These are phyloP conservation scores for Sycophila texana DNA, from an alignment of 2,888 invertebrate genomes.

Conservation along the genomic window DNA sequence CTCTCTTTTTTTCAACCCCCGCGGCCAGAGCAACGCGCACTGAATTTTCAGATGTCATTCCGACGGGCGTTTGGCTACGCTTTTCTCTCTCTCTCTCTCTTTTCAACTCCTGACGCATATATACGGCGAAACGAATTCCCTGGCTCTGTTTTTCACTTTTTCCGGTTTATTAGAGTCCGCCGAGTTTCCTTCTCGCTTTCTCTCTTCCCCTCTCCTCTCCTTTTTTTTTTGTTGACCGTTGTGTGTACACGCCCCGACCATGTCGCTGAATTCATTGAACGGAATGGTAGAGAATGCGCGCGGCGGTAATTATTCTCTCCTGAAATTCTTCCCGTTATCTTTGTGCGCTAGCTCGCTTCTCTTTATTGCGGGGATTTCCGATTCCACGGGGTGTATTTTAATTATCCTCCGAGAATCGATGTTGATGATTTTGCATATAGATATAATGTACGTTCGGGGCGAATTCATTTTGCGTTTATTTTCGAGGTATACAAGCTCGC, in stretches of 20 bases:
- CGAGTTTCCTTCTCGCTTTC: background rate
- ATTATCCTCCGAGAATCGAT: too few relatives aligned
- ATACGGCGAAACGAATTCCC: too few relatives aligned
- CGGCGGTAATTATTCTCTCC: too few relatives aligned
- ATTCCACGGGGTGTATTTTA: too few relatives aligned
- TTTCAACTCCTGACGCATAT: background rate
- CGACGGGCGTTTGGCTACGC: background rate
- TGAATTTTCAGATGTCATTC: slow-evolving; percentile 27
- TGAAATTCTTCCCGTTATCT: too few relatives aligned
- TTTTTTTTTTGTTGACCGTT: background rate
- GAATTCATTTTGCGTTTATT: too few relatives aligned
- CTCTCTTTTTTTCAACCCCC: background rate
- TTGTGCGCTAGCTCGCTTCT: too few relatives aligned
- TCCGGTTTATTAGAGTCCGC: slow-evolving; percentile 12
- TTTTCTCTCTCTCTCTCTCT: background rate
- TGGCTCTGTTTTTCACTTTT: background rate
- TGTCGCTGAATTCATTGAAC: background rate
- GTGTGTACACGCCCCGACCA: background rate
- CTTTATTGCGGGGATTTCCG: too few relatives aligned
- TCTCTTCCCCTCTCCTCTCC: background rate
- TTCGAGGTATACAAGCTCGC: too few relatives aligned
- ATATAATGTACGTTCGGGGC: too few relatives aligned
- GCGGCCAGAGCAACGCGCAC: background rate
- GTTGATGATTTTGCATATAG: too few relatives aligned
- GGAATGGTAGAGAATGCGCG: background rate